Conservation (phyloP, 2,113 vertebrate species). For the Epinephelus cyanopodus region DNA sequence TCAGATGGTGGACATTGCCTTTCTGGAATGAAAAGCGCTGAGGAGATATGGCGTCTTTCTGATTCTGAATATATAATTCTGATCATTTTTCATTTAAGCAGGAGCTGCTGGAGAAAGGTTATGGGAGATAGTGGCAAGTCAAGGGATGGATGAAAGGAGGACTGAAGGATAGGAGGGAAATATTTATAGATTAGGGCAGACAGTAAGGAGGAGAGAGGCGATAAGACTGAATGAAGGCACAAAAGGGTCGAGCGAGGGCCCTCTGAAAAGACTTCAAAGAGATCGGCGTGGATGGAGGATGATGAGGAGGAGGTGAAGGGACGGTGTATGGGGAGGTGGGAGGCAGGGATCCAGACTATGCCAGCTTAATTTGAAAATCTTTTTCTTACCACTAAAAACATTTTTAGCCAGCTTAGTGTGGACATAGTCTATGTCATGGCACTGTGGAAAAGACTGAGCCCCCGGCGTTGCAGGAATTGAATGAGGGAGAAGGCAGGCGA, state of each 20-base stretch:
- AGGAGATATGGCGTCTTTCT: neutral
- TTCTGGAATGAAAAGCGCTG: neutral
- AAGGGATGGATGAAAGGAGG: slow-evolving; percentile 43
- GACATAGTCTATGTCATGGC: neutral
- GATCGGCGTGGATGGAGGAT: slow-evolving; percentile 11
- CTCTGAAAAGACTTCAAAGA: slow-evolving; percentile 45
- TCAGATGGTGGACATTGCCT: neutral
- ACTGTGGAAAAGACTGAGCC: neutral
- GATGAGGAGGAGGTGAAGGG: slow-evolving; percentile 2
- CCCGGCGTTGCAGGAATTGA: neutral
- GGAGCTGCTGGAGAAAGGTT: slow-evolving; percentile 17
- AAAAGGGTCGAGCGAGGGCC: slow-evolving; percentile 24
- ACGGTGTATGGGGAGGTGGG: neutral
- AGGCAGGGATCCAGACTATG: neutral
- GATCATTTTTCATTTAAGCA: slow-evolving; percentile 29
- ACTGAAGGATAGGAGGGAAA: slow-evolving; percentile 30
- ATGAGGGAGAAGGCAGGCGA: slow-evolving; percentile 9
- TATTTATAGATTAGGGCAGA: slow-evolving; percentile 53
- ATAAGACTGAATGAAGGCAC: slow-evolving; percentile 48
- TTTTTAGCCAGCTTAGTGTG: neutral
- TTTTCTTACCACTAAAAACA: neutral
- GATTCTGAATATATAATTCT: slow-evolving; percentile 30
- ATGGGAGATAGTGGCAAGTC: slow-evolving; percentile 28
- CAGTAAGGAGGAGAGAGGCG: slow-evolving; percentile 15
- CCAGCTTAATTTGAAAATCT: slow-evolving; percentile 5